Base-by-base conservation (phyloP, 2,113 vertebrate genomes). In the Propithecus coquereli region DNA sequence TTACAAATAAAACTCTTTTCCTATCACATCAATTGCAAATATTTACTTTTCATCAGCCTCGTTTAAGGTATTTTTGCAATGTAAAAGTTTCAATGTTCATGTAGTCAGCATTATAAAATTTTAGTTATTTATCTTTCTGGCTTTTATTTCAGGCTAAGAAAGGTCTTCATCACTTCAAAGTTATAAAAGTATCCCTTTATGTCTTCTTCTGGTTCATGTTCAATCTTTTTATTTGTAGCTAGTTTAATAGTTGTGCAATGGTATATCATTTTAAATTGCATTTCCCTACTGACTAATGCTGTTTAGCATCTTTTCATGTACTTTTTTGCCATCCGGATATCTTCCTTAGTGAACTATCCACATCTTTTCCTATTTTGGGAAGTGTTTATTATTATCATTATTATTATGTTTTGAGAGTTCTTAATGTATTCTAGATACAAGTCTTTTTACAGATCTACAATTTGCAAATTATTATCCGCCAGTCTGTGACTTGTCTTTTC, bases 111-210 rank as follows among this genome's bases (percentile, higher is more conserved):
- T 45, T 96, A 90, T 30, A 81, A 63, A 79, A 90, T 32, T 89
- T 93, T 59, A 81, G 7, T 88, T 81, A 92, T 65, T 68, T 94
- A 80, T 16, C 30, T 47, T 94, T 77, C 37, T 68, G 50, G 32
- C 18, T 77, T 74, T 97, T 80, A 66, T 66, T 87, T 91, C 18
- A 93, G 32, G 37, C 65, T 90, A 91, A 68, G 27, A 59, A 90
- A 80, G 3, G 1, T 68, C 14, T 91, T 94, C 81, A 59, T 22
- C 12, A 68, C 18, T 27, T 82, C 20, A 86, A 86, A 30, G 76
- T 96, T 81, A 79, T 65, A 81, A 86, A 88, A 76, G 1, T 80
- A 57, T 85, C 18, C 14, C 13, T 80, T 74, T 83, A 57, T 73
- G 71, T 65, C 8, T 83, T 73, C 43, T 93, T 47, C n/a, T 52